Conservation (phyloP, 2,888 invertebrate species). For the Asteroscopus sphinx region DNA sequence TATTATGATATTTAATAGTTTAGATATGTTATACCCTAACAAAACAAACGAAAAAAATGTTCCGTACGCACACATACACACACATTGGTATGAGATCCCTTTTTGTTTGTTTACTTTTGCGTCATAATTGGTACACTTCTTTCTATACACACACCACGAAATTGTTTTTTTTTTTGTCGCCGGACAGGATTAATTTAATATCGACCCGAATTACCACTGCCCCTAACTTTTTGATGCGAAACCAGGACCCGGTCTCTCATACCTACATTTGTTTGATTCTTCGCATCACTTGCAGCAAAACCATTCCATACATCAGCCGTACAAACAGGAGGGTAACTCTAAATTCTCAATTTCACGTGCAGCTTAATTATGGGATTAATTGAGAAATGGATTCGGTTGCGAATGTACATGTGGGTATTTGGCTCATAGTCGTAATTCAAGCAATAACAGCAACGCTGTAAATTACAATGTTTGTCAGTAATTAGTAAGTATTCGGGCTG, state of each 20-base stretch:
- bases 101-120: too few species aligned
- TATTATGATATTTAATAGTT: too few species aligned
- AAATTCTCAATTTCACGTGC: conserved; percentile 46
- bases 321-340: conserved; percentile 25
- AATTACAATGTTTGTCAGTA: conserved; percentile 53
- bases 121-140: too few species aligned
- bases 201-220: background rate
- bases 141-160: too few species aligned
- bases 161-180: too few species aligned
- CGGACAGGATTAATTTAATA: background rate
- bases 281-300: conserved; percentile 6
- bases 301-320: conserved; percentile 1
- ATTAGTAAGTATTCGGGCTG: conserved; percentile 41
- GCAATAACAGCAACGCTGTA: conserved; percentile 27
- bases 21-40: too few species aligned
- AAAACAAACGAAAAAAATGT: too few species aligned
- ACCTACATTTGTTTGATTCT: conserved; percentile 19
- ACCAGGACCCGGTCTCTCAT: background rate
- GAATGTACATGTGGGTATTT: conserved; percentile 39
- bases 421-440: conserved; percentile 26
- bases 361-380: conserved; percentile 50
- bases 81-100: too few species aligned
- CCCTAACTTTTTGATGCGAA: background rate
- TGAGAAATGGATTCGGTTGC: conserved; percentile 40
- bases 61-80: too few species aligned